Base-by-base conservation (phyloP, 2,113 vertebrate species). In the Rhinopomastus cyanomelas region DNA sequence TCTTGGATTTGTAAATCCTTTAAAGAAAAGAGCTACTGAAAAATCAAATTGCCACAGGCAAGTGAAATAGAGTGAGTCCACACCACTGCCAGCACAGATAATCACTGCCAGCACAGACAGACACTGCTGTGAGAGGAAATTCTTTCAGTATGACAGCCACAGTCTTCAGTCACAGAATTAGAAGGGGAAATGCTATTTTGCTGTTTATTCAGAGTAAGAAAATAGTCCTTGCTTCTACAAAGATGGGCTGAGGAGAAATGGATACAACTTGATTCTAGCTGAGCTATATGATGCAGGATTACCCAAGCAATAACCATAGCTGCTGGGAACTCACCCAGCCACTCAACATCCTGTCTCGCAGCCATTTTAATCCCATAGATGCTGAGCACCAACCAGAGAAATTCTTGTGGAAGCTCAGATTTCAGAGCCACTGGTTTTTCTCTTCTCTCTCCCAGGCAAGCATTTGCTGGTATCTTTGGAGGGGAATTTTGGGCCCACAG, bases 321-420 rank as follows among this genome's bases (percentile, higher is more conserved):
- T 36, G 0, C 64, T 52, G 83, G 88, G 77, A 93, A 64, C 8
- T 69, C 55, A 17, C 86, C 83, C 90, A 85, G 80, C 71, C 27
- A 22, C 75, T 46, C 69, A 1, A 30, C 74, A 64, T 66, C 71
- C 71, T 87, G 78, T 52, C 82, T 85, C 4, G 2, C 30, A 32
- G 77, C 52, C 83, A 48, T 52, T 16, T 80, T 69, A 76, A 85
- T 69, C 69, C 80, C 77, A 80, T 6, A 2, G 49, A 11, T 3
- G 3, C 85, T 36, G 37, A 59, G 73, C 68, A 44, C 39, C 36
- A 53, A 90, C 69, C 88, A 77, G 67, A 89, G 62, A 93, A 76
- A 92, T 93, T 93, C 85, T 74, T 94, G 92, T 72, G 88, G 90
- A 92, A 88, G 90, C 81, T 95, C 90, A 71, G 48, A 71, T 95